A percentile compares a stretch with the other conserved stretches of the same genome.
Conservation (phyloP, 1,140 invertebrate genomes). For the Teleogryllus occipitalis region DNA sequence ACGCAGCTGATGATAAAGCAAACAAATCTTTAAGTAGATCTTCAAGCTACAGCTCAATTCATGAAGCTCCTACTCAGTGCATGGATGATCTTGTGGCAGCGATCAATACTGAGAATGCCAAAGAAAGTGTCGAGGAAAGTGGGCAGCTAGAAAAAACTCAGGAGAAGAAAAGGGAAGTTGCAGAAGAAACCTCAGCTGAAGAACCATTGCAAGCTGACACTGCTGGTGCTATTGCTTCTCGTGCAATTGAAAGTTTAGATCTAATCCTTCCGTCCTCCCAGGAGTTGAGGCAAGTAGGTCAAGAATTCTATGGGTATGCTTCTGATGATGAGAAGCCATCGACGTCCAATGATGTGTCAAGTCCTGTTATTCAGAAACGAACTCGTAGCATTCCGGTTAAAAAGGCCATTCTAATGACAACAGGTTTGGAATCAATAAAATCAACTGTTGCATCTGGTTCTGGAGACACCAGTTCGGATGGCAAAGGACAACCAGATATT, state of each 20-base stretch:
- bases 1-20: background rate
- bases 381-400: background rate
- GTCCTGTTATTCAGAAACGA: background rate
- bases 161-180: background rate
- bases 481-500: too few relatives aligned
- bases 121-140: too few relatives aligned
- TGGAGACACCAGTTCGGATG: too few relatives aligned
- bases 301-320: background rate
- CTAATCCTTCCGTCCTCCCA: background rate
- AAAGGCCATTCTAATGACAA: too few relatives aligned
- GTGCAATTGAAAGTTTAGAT: background rate
- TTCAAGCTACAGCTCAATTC: background rate
- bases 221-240: background rate
- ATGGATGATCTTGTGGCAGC: background rate
- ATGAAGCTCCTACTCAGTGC: background rate
- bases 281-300: background rate
- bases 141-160: too few relatives aligned
- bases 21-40: background rate
- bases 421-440: too few relatives aligned
- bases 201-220: background rate
- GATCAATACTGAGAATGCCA: too few relatives aligned
- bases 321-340: background rate
- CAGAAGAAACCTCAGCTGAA: background rate
- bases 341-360: background rate
- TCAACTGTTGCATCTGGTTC: too few relatives aligned